phyloP scores from a whole-genome alignment of 2,113 vertebrate species.

The Cyanistes caeruleus region DNA sequence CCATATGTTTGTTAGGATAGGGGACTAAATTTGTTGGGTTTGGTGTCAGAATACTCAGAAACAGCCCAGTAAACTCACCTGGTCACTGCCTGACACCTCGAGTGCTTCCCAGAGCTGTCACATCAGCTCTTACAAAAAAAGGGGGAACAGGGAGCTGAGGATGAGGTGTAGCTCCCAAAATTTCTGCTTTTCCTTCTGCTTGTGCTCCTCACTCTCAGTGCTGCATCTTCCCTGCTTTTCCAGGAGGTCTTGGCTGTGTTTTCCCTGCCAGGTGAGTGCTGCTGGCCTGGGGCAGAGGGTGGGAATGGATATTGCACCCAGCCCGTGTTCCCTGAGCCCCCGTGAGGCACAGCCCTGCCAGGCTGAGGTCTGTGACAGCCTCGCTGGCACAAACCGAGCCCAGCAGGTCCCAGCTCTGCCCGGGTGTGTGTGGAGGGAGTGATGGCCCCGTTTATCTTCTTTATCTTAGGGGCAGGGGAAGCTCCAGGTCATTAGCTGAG shows the following conservation, averaged over 20 bases:
- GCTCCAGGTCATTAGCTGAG: not conserved
- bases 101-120: not conserved
- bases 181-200: not conserved
- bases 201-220: not conserved
- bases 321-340: not conserved
- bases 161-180: rapidly evolving
- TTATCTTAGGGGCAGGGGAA: not conserved
- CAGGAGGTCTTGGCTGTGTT: not conserved
- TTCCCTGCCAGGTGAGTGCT: rapidly evolving
- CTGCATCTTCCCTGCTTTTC: not conserved
- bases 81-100: not conserved
- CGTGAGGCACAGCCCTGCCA: not conserved
- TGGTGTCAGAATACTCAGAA: not conserved
- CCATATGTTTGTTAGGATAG: rapidly evolving
- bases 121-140: not conserved
- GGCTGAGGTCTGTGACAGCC: not conserved
- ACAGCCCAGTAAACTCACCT: not conserved
- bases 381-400: rapidly evolving
- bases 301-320: not conserved
- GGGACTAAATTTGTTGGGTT: not conserved
- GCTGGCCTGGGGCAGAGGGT: not conserved
- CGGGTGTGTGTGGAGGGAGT: rapidly evolving
- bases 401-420: no score
- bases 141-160: not conserved
- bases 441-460: rapidly evolving